Conservation (phyloP, 1,140 invertebrate species). For the Onthophagus taurus region DNA sequence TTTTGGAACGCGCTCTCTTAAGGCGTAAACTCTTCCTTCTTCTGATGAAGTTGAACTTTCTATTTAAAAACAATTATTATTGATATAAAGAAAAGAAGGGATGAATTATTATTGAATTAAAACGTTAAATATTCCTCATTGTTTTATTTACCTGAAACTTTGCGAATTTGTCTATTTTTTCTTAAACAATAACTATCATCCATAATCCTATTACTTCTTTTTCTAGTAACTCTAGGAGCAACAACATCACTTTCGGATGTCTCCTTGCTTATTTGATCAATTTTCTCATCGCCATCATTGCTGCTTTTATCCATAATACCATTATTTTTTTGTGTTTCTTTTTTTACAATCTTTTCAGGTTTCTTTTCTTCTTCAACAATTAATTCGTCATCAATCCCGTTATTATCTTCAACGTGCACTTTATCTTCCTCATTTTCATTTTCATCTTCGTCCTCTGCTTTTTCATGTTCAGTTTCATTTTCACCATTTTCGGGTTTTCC, state of each 20-base stretch:
- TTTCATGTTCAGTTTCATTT: constrained; percentile 3
- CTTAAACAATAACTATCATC: constrained; percentile 9
- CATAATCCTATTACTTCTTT: constrained; percentile 8
- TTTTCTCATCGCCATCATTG: too few species aligned
- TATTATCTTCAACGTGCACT: constrained; percentile 5
- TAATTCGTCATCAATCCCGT: constrained; percentile 7
- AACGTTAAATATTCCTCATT: background rate
- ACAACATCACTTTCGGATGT: constrained; percentile 15
- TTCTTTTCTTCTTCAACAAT: constrained; percentile 8
- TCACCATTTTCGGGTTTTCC: constrained; percentile 12
- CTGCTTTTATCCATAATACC: too few species aligned
- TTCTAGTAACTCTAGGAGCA: constrained; percentile 4
- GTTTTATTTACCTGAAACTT: constrained; percentile 13
- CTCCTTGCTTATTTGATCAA: too few species aligned
- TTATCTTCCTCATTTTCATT: constrained; percentile 12
- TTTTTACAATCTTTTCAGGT: constrained; percentile 5
- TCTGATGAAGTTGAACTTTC: constrained; percentile 23
- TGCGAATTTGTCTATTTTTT: constrained; percentile 5
- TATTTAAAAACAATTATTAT: constrained; percentile 9
- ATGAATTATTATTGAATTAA: too few species aligned
- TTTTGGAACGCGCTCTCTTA: constrained; percentile 28
- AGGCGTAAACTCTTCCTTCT: constrained; percentile 25
- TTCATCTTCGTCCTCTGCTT: constrained; percentile 11
- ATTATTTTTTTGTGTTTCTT: constrained; percentile 10
- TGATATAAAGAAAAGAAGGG: too few species aligned